phyloP scores from a whole-genome alignment of 2,113 vertebrate genomes.

The Ahaetulla prasina region DNA sequence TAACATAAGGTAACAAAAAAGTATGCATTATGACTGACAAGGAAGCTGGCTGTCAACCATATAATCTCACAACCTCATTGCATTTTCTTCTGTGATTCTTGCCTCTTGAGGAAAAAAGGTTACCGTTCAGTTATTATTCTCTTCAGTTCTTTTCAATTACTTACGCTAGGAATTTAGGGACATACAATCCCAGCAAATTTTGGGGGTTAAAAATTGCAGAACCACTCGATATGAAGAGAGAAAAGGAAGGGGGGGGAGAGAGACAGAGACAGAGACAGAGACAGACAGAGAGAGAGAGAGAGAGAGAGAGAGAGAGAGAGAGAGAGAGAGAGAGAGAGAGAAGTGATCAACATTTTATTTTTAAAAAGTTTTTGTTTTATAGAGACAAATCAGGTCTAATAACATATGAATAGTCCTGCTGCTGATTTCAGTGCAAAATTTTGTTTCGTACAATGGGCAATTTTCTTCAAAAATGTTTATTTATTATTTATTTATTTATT shows the following conservation, averaged over 20 bases:
- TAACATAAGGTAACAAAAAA: background rate
- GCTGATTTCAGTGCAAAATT: background rate
- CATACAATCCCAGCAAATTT: background rate
- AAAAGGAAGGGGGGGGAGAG: fast-evolving
- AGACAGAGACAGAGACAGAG: background rate
- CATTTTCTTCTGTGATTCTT: background rate
- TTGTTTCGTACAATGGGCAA: background rate
- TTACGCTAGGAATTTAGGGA: background rate
- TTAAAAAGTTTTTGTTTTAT: background rate
- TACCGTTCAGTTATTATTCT: background rate
- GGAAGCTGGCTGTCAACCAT: background rate
- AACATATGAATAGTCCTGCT: background rate
- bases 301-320: too few species aligned
- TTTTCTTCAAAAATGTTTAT: background rate
- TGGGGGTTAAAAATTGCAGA: background rate
- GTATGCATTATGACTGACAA: background rate
- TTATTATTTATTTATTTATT: too few species aligned
- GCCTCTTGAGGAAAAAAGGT: background rate
- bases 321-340: background rate
- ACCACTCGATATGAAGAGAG: background rate
- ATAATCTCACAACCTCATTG: background rate
- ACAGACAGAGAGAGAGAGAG: too few species aligned
- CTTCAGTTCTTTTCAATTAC: background rate
- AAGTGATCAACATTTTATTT: background rate
- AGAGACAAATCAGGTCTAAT: background rate